phyloP scores from a whole-genome alignment of 2,113 vertebrate species.

The Coryphaenoides rupestris region DNA sequence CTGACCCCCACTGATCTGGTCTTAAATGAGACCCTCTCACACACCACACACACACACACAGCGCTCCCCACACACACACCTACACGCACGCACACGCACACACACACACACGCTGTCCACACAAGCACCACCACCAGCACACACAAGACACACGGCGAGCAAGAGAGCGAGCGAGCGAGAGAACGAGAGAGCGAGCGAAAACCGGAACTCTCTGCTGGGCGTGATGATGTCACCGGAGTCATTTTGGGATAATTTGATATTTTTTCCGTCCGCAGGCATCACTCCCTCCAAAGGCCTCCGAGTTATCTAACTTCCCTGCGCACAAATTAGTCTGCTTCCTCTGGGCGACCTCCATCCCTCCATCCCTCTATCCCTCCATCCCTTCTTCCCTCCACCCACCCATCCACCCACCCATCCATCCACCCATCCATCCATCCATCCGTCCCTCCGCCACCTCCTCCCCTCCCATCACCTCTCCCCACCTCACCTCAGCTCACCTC shows the following conservation, averaged over 20 bases:
- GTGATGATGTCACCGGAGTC: constrained; percentile 54
- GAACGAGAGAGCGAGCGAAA: background rate
- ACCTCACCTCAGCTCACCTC: constrained; percentile 26
- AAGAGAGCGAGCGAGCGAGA: background rate
- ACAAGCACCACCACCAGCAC: no score
- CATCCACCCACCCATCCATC: no score
- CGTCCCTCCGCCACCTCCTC: no score
- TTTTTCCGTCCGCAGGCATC: constrained; percentile 49
- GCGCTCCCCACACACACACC: background rate
- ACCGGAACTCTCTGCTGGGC: background rate
- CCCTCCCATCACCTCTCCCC: no score
- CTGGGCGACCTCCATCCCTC: constrained; percentile 18
- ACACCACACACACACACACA: constrained; percentile 2
- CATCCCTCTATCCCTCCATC: no score
- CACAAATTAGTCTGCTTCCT: constrained; percentile 34
- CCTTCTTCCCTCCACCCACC: no score
- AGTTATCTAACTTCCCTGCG: constrained; percentile 50
- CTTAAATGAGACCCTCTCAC: constrained; percentile 47
- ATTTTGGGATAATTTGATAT: constrained; percentile 52
- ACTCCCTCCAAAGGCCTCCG: constrained; percentile 29
- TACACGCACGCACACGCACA: background rate
- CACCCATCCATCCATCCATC: no score
- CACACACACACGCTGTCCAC: background rate
- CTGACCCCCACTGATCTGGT: constrained; percentile 59
- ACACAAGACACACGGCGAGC: no score